Evolutionary conservation across 2,797 vertebrate genomes (phyloP).

Genomic region (Rousettus madagascariensis): DNA sequence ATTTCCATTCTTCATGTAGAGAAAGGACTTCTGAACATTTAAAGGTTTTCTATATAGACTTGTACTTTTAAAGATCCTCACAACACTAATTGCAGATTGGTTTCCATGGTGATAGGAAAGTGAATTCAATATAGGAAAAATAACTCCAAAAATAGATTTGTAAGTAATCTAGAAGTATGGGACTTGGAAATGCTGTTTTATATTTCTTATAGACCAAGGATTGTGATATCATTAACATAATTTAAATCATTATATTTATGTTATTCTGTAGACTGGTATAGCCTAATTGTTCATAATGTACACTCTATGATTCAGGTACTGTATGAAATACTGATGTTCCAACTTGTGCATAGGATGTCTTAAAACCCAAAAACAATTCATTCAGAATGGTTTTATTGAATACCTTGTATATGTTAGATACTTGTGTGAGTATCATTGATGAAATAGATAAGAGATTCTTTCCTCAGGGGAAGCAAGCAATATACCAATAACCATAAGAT

Average conservation of each 20-base stretch:
- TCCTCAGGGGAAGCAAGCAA: not conserved
- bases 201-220: constrained; percentile 36
- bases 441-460: not conserved
- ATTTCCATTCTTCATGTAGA: constrained; percentile 1
- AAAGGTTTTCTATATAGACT: constrained; percentile 48
- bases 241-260: not conserved
- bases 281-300: not conserved
- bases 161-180: constrained; percentile 39
- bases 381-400: not conserved
- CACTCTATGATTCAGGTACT: not conserved
- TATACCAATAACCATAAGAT: not conserved
- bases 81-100: constrained; percentile 55
- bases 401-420: not conserved
- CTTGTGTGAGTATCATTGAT: not conserved
- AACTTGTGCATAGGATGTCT: not conserved
- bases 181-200: constrained; percentile 43
- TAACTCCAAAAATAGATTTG: constrained; percentile 57
- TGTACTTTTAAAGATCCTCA: constrained; percentile 65
- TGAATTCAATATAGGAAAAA: constrained; percentile 46
- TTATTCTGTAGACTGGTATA: not conserved
- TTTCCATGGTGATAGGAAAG: constrained; percentile 68
- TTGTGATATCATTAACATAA: constrained; percentile 31
- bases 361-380: not conserved
- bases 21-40: constrained; percentile 49
- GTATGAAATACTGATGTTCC: not conserved